Evolutionary conservation across 1,140 invertebrate species (phyloP), one percentile per base, ranked within the genome.

Genomic region (Camponotus floridanus): DNA sequence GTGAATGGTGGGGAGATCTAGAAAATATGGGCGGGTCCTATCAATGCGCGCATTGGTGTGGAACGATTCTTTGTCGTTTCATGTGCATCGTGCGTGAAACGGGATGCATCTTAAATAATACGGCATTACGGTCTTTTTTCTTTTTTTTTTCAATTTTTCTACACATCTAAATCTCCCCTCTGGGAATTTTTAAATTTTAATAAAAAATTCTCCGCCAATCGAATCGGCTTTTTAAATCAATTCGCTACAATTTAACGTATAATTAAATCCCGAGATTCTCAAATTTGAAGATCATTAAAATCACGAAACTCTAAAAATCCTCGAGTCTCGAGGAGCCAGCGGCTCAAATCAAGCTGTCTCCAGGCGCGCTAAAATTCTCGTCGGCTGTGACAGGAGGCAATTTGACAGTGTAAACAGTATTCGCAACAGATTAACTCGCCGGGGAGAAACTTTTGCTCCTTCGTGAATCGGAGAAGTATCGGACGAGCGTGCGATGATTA

Each of bases 391-490:
- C 67, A 73, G 55, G 18, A 71, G 18, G 55, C 55, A 61, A 71
- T 83, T 31, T 42, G 39, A 48, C 68, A 83, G 36, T 83, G 79
- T 83, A 83, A 83, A 83, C 79, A 83, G 39, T 73, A 61, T 45
- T n/a, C 55, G 68, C 68, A 13, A n/a, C 18, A 61, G 70, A 83
- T 73, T 73, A 73, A 74, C 26, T 61, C n/a, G 68, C 55, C 42
- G 26, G 55, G 33, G 39, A 70, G 79, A 83, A 83, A 83, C 67
- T 83, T n/a, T 61, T 33, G 55, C 79, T 59, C 13, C 48, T 51
- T 51, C 39, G 51, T 57, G 39, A 83, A 71, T 74, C 68, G 79
- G 61, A 74, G 55, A 73, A 74, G 68, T 48, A 73, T 83, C 79
- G 51, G 39, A 42, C 68, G 67, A 73, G 31, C 55, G 55, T 26